Conservation (phyloP, 1,140 invertebrate species). For the Cataglyphis hispanica region DNA sequence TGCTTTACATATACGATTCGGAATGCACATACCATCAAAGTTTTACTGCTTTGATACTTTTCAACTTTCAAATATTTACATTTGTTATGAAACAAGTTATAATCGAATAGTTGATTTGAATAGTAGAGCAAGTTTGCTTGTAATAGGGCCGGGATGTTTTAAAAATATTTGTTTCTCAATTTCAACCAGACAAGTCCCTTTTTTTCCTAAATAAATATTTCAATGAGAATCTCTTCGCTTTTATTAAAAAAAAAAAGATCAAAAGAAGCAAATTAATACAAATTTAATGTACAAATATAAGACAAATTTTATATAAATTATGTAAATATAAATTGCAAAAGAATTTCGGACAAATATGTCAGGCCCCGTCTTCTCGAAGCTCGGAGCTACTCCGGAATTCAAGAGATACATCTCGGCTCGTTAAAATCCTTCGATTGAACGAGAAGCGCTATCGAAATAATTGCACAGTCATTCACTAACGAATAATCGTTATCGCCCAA, state of each 20-base stretch:
- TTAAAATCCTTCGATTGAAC: conserved; percentile 41
- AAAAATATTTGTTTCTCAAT: conserved; percentile 9
- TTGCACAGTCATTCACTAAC: conserved; percentile 1
- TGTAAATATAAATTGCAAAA: neutral
- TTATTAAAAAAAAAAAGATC: neutral
- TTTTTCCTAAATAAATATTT: neutral
- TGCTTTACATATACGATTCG: neutral
- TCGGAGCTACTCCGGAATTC: conserved; percentile 12
- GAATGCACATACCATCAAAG: neutral
- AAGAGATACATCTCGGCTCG: neutral
- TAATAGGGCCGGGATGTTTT: neutral
- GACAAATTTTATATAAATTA: neutral
- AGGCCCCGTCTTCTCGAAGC: conserved; percentile 3
- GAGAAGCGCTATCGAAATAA: conserved; percentile 51
- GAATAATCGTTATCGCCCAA: neutral
- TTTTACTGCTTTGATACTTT: neutral
- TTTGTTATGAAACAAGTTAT: conserved; percentile 26
- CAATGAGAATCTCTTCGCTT: neutral
- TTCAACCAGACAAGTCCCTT: neutral
- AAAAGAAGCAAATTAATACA: neutral
- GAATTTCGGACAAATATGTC: conserved; percentile 25
- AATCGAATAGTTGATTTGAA: neutral
- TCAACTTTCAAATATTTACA: conserved; percentile 20
- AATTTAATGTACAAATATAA: neutral
- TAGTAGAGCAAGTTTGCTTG: neutral